These are phyloP conservation scores for Xenops minutus DNA, from an alignment of 2,797 vertebrate genomes.

Conservation along the genomic window DNA sequence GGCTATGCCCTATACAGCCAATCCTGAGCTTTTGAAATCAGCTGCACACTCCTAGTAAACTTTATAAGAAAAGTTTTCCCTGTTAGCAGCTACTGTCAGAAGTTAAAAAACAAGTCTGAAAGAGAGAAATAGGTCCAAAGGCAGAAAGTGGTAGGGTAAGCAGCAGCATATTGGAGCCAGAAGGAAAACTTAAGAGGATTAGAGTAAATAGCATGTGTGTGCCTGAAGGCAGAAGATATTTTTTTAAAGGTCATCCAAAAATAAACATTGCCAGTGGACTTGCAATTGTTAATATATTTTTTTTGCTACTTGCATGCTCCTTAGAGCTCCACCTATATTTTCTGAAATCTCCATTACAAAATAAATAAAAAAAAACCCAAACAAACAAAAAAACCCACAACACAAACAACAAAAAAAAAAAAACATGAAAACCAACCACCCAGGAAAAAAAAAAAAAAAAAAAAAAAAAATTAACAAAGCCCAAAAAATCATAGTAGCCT, in stretches of 20 bases:
- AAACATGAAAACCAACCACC: too few relatives aligned
- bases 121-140: not conserved
- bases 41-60: not conserved
- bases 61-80: not conserved
- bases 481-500: not conserved
- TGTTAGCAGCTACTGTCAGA: not conserved
- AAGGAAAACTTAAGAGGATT: conserved; percentile 19
- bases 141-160: not conserved
- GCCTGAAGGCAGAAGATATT: conserved; percentile 14
- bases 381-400: too few relatives aligned
- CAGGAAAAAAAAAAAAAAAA: too few relatives aligned
- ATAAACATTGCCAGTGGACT: not conserved
- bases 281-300: conserved; percentile 3
- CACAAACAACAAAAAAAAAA: too few relatives aligned
- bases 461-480: too few relatives aligned
- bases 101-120: not conserved
- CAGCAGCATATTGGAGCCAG: not conserved
- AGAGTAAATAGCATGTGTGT: conserved; percentile 24
- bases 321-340: not conserved
- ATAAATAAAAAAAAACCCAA: not conserved
- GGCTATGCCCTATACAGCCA: not conserved
- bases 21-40: not conserved
- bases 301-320: not conserved
- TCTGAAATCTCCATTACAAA: not conserved
- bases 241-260: conserved; percentile 43